Percentiles rank a stretch among this genome's conserved stretches.
phyloP scores from a whole-genome alignment of 2,797 vertebrate genomes.

The Anguilla anguilla region DNA sequence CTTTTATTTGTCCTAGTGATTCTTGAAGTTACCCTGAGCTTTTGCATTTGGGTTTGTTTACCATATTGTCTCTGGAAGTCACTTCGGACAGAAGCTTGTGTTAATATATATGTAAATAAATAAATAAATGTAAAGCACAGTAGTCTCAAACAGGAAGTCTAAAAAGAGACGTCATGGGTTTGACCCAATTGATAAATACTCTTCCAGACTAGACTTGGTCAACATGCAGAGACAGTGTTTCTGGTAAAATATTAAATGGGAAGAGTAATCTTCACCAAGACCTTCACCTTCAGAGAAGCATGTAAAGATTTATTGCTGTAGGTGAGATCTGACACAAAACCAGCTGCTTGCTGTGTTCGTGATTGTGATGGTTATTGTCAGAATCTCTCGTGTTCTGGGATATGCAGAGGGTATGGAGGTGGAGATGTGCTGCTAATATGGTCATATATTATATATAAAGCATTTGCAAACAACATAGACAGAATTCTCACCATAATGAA shows the following conservation, averaged over 20 bases:
- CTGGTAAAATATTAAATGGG: not conserved
- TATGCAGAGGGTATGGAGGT: not conserved
- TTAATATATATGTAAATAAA: not conserved
- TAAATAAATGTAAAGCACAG: not conserved
- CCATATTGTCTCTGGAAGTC: not conserved
- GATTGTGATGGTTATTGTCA: not conserved
- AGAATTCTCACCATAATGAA: not conserved
- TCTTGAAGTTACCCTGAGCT: not conserved
- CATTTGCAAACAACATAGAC: not conserved
- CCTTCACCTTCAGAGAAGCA: not conserved
- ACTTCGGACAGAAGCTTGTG: not conserved
- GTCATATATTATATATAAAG: not conserved
- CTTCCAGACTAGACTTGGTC: conserved; percentile 1
- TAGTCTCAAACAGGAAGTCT: not conserved
- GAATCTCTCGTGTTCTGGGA: not conserved
- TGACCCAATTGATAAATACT: not conserved
- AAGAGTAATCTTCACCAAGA: not conserved
- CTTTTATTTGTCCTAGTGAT: not conserved
- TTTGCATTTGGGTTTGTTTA: not conserved
- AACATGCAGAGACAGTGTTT: not conserved
- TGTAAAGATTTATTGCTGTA: not conserved
- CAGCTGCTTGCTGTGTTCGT: not conserved
- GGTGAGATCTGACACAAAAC: not conserved
- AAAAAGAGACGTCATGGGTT: not conserved
- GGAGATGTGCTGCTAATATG: not conserved